Evolutionary conservation across 2,113 vertebrate genomes (phyloP), one percentile per base, ranked within the genome.

Genomic region (Lophochroa leadbeateri): DNA sequence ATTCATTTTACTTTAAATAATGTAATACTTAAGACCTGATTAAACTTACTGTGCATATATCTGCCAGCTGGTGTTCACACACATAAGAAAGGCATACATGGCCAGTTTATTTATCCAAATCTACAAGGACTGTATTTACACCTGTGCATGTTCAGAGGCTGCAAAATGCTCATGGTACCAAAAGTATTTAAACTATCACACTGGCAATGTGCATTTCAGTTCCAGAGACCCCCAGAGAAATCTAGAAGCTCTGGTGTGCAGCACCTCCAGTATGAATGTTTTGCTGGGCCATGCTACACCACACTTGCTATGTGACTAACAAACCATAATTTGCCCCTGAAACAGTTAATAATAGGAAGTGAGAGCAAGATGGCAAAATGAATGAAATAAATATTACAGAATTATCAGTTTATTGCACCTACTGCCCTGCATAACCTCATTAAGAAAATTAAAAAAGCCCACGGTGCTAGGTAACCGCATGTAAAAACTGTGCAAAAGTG

Each of bases 391-490:
- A 37, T 37, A 37, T 37, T 37, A 37, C 0, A 41, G 29, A 88
- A 71, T 18, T 58, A 75, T 11, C 21, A 57, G 10, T 61, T 71
- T 64, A 70, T 69, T 58, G 13, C 27, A 91, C 20, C 44, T 63
- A 57, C 33, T 13, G 4, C 23, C 8, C 3, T 4, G 6, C 6
- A 78, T 5, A 75, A 64, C 11, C 21, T 7, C 44, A 47, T 23
- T 39, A 70, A 63, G 2, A 49, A 77, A 83, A 41, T 18, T 4
- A 47, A 55, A 78, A 49, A 33, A 13, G 2, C 8, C 23, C 23
- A 31, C 0, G 31, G 43, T 27, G 50, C 27, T 60, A 74, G 19
- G 13, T 29, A 64, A 52, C 19, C 1, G 1, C 17, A n/a, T 1
- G 13, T 35, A 63, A 58, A 76, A 83, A 43, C 5, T 8, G 9